phyloP scores from a whole-genome alignment of 1,140 invertebrate species.

The Cecropterus lyciades region DNA sequence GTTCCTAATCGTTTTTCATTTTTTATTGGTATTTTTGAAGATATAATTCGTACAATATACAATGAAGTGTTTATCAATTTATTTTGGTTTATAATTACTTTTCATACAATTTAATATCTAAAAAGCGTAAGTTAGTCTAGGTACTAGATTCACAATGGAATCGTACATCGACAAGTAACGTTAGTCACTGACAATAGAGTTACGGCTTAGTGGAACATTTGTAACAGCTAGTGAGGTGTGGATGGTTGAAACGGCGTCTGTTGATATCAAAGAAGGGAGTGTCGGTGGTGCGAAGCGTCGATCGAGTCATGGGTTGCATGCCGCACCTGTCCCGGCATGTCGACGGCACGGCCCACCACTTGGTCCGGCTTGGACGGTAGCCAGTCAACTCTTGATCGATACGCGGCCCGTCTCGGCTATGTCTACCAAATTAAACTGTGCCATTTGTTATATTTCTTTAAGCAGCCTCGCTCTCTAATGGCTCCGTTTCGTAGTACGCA shows the following conservation, averaged over 20 bases:
- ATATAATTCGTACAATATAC: not conserved
- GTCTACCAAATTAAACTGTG: constrained; percentile 82
- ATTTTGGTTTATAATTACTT: not conserved
- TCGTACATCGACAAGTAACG: no score
- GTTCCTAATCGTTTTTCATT: not conserved
- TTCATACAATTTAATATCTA: not conserved
- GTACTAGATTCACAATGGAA: no score
- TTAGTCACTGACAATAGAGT: not conserved
- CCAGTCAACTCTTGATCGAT: constrained; percentile 77
- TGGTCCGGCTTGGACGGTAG: constrained; percentile 70
- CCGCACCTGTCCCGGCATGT: constrained; percentile 74
- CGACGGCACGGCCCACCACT: constrained; percentile 74
- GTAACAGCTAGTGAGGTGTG: constrained; percentile 9
- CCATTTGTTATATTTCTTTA: constrained; percentile 81
- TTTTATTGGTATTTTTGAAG: no score
- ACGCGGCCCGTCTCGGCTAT: constrained; percentile 70
- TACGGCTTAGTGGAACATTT: not conserved
- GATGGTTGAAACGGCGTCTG: constrained; percentile 26
- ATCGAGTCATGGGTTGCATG: constrained; percentile 76
- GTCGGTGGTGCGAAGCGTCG: constrained; percentile 54
- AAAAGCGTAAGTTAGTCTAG: no score
- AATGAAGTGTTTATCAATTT: not conserved
- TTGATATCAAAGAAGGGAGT: constrained; percentile 58
- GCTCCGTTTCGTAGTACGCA: constrained; percentile 52
- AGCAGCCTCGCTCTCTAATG: constrained; percentile 66